A percentile compares a stretch with the other conserved stretches of the same genome.
These are phyloP conservation scores for Bubalus kerabau DNA, from an alignment of 2,113 vertebrate genomes.

Conservation along the genomic window DNA sequence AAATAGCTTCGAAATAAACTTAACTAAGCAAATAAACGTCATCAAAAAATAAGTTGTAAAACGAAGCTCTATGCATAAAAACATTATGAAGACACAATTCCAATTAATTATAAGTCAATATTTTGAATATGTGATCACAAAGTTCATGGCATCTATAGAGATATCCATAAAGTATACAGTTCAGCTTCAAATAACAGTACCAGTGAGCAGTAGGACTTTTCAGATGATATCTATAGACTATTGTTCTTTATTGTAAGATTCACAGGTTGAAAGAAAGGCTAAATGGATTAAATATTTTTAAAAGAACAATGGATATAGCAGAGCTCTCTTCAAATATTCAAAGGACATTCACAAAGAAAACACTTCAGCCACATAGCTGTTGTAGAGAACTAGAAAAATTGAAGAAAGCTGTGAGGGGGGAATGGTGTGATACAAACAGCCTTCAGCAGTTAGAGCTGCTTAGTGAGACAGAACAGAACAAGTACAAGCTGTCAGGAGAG, in stretches of 20 bases:
- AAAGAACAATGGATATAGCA: background rate
- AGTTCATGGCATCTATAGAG: background rate
- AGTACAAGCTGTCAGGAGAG: background rate
- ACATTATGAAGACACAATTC: background rate
- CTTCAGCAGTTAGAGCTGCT: background rate
- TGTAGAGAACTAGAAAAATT: background rate
- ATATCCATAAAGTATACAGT: background rate
- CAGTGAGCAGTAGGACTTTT: background rate
- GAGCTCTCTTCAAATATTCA: background rate
- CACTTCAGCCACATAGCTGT: background rate
- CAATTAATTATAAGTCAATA: background rate
- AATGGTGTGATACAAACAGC: background rate
- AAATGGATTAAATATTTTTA: background rate
- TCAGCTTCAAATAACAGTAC: background rate
- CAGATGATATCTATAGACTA: background rate
- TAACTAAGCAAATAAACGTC: background rate
- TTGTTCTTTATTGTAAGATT: background rate
- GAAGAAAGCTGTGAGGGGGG: background rate
- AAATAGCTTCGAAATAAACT: background rate
- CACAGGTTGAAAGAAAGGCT: background rate
- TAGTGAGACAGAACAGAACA: background rate
- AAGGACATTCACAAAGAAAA: background rate
- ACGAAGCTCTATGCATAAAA: background rate
- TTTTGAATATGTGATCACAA: background rate
- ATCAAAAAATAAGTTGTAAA: background rate